Base-by-base conservation (phyloP, 2,888 invertebrate species). In the Drosophila testacea region DNA sequence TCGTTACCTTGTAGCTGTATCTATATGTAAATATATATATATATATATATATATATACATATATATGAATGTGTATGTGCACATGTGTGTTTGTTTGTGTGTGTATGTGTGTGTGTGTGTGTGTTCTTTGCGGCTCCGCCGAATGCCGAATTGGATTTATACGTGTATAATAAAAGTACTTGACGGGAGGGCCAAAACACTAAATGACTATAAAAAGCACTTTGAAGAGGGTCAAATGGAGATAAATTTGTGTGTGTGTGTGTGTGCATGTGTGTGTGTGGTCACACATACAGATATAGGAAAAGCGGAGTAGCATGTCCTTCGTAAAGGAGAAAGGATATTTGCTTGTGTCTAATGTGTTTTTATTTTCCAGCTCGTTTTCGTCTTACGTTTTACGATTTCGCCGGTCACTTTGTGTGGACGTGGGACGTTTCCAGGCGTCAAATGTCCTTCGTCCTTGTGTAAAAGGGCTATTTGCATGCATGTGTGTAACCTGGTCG, bases 211-310 rank as follows among this genome's bases (percentile, higher is more conserved):
- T 91, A 91, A 91, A 91, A 91, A 92, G 91, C 89, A 91, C 91
- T 92, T 92, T 92, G 92, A 92, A 92, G 92, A 92, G 92, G 92
- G 92, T 92, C 92, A 92, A 92, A 92, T 92, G 92, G 92, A 92
- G 92, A 92, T 92, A 92, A 92, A 92, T 92, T 91, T 90, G 89
- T 83, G 78, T 87, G 69, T 42, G 69, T 57, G 59, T 69, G 54
- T 32, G 32, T 32, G 66, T 28, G 66, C 50, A 66, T 46, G 69
- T 60, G 60, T 69, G 52, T 32, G 77, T 68, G 70, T 72, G 60
- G 71, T 60, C 71, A 72, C 68, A 68, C 46, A 57, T 22, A 55
- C 38, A 30, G 10, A 34, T 28, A 67, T 44, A 69, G 70, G 51
- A 56, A 61, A 51, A 22, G 42, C 60, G 41, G 69, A 81, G 77